phyloP scores from a whole-genome alignment of 92 coral and sea anemone genomes.

The Hydrozoanthus gracilis region DNA sequence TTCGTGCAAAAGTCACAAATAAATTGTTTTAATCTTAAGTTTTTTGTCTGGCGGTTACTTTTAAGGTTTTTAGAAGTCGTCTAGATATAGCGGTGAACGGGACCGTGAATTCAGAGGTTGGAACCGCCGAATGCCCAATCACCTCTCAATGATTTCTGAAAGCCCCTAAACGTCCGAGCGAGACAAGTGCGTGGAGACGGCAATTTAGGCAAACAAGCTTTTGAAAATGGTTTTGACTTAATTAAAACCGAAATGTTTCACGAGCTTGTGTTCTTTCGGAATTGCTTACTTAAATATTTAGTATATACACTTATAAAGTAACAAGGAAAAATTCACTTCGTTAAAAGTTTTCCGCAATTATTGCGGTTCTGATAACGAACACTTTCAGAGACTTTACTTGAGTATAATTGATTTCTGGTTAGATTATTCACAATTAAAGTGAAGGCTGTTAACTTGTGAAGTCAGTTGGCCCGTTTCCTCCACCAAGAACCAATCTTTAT shows the following conservation, averaged over 20 bases:
- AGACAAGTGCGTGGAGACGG: neutral
- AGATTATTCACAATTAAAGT: neutral
- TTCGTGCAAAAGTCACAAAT: neutral
- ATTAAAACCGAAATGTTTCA: neutral
- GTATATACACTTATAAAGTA: neutral
- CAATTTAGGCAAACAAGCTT: neutral
- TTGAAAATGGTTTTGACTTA: neutral
- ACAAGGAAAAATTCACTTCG: neutral
- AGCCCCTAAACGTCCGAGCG: slow-evolving; percentile 1
- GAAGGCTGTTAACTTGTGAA: neutral
- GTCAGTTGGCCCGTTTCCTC: neutral
- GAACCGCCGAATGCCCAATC: neutral
- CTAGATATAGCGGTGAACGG: neutral
- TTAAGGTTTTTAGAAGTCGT: neutral
- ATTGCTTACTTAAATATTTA: neutral
- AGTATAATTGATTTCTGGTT: neutral
- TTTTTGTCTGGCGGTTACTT: neutral
- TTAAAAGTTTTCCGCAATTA: neutral
- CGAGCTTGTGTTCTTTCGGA: neutral
- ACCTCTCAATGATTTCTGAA: neutral
- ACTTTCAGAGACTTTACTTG: neutral
- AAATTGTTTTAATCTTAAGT: neutral
- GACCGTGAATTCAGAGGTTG: neutral
- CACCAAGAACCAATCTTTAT: neutral
- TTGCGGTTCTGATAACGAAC: neutral